These are phyloP conservation scores for Danio aesculapii DNA, from an alignment of 2,797 vertebrate genomes.

Conservation along the genomic window DNA sequence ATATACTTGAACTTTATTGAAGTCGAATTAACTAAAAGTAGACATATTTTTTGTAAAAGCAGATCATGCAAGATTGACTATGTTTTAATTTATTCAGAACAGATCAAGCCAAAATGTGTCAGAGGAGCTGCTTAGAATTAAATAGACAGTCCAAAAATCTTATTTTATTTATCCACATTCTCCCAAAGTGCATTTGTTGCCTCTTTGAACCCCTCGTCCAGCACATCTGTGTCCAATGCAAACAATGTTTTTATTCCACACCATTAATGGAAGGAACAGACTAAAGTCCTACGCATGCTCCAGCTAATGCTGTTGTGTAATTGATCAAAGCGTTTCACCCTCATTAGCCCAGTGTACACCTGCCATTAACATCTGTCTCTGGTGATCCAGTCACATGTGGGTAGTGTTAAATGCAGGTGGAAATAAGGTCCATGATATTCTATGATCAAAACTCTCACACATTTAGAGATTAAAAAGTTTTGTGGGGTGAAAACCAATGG, in stretches of 20 bases:
- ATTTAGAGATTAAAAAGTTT: background rate
- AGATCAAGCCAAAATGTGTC: background rate
- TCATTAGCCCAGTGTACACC: background rate
- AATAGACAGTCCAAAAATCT: background rate
- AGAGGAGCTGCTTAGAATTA: background rate
- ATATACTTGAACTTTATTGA: no score
- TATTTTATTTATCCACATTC: background rate
- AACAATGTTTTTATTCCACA: background rate
- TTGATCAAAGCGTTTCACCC: slow-evolving; percentile 9
- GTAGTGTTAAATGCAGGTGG: background rate
- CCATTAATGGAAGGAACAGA: background rate
- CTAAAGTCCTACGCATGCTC: background rate
- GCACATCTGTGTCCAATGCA: background rate
- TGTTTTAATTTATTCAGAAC: background rate
- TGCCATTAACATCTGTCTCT: slow-evolving; percentile 16
- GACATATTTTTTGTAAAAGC: no score
- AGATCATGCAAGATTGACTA: background rate
- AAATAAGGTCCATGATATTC: background rate
- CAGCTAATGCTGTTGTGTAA: background rate
- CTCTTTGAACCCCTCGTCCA: background rate
- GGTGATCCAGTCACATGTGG: slow-evolving; percentile 14
- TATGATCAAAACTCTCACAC: background rate
- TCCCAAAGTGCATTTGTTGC: background rate
- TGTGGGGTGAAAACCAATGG: background rate
- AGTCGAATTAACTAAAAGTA: no score